A percentile compares a stretch with the other conserved stretches of the same genome.
These are phyloP conservation scores for Leptopilina myrica DNA, from an alignment of 2,888 invertebrate genomes.

Conservation along the genomic window DNA sequence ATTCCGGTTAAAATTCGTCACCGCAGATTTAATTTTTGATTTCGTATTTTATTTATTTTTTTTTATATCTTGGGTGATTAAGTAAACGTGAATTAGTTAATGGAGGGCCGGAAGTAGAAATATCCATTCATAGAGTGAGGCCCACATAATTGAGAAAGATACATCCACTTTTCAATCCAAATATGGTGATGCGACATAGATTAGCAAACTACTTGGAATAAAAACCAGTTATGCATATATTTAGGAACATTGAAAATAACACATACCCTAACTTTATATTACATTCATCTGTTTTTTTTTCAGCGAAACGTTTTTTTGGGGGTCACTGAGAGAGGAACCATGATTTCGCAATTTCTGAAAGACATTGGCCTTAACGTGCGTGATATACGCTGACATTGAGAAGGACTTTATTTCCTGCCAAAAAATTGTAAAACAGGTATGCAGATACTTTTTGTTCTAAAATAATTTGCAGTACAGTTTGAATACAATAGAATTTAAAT, in stretches of 20 bases:
- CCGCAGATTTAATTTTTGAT: too few species aligned
- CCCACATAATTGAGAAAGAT: conserved; percentile 31
- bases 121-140: conserved; percentile 5
- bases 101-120: conserved; percentile 8
- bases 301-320: neutral
- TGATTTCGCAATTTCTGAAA: neutral
- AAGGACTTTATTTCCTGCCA: neutral
- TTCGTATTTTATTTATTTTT: too few species aligned
- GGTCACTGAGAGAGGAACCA: neutral
- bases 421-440: neutral
- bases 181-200: conserved; percentile 28
- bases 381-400: neutral
- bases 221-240: conserved; percentile 34
- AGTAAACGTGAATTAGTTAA: conserved; percentile 24
- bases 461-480: too few species aligned
- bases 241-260: conserved; percentile 11
- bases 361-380: neutral
- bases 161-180: conserved; percentile 26
- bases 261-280: conserved; percentile 10
- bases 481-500: too few species aligned
- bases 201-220: conserved; percentile 29
- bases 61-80: neutral
- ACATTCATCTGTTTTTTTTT: neutral
- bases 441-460: neutral
- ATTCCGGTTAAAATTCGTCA: too few species aligned